These are phyloP conservation scores for Phalanger gymnotis DNA, from an alignment of 2,797 vertebrate genomes.

Conservation along the genomic window DNA sequence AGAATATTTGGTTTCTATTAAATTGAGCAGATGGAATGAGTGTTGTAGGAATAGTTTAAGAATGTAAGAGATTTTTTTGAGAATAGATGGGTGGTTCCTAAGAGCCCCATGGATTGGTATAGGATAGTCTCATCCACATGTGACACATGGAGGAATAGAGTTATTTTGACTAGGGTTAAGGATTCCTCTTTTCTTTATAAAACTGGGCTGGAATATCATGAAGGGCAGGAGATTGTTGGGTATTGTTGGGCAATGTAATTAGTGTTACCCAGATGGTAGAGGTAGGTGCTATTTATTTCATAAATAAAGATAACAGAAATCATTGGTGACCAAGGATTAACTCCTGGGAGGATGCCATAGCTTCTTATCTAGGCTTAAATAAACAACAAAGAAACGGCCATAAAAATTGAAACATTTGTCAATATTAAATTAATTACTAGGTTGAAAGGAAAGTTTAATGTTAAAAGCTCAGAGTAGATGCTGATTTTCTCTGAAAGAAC, in stretches of 20 bases:
- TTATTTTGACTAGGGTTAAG: not conserved
- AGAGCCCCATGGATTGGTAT: not conserved
- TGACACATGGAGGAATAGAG: not conserved
- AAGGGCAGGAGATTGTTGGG: not conserved
- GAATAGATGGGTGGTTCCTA: not conserved
- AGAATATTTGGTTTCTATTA: not conserved
- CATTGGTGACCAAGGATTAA: not conserved
- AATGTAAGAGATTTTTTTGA: not conserved
- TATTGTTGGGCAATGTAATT: not conserved
- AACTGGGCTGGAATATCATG: not conserved
- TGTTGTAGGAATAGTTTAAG: not conserved
- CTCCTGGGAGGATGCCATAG: not conserved
- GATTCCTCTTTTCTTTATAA: not conserved
- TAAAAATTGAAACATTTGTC: not conserved
- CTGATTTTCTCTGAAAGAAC: not conserved
- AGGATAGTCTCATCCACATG: not conserved
- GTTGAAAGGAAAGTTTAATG: not conserved
- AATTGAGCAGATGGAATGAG: not conserved
- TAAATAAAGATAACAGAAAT: not conserved
- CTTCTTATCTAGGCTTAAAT: constrained; percentile 27
- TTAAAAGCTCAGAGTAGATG: not conserved
- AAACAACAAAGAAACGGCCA: not conserved
- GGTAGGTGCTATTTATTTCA: not conserved
- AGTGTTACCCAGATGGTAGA: not conserved
- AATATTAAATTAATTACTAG: not conserved